These are phyloP conservation scores for Crematogaster levior DNA, from an alignment of 2,888 invertebrate species.

Conservation along the genomic window DNA sequence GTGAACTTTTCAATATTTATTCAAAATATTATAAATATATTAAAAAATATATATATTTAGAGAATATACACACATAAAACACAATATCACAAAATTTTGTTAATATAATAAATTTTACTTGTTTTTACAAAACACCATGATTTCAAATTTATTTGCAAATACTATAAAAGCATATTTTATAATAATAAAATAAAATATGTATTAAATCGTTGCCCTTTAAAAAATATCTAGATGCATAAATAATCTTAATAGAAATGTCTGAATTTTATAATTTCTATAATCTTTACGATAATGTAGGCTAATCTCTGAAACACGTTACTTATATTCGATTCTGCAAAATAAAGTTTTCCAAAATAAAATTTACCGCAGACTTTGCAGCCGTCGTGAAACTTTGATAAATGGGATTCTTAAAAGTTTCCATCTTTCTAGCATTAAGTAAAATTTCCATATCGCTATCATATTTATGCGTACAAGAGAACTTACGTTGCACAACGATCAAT, in stretches of 20 bases:
- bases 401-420: slow-evolving; percentile 39
- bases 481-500: slow-evolving; percentile 49
- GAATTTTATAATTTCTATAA: background rate
- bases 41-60: background rate
- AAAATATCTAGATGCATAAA: background rate
- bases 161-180: background rate
- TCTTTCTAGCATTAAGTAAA: slow-evolving; percentile 44
- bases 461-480: slow-evolving; percentile 43
- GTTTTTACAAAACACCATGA: background rate
- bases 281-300: background rate
- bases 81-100: background rate
- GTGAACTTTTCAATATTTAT: background rate
- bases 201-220: background rate
- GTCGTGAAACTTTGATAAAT: slow-evolving; percentile 46
- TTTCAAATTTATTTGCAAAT: background rate
- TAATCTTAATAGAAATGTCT: background rate
- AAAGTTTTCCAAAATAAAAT: slow-evolving; percentile 32
- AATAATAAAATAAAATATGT: background rate
- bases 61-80: background rate
- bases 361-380: slow-evolving; percentile 10
- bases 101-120: slow-evolving; percentile 1
- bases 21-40: slow-evolving; percentile 25
- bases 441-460: slow-evolving; percentile 50
- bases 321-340: slow-evolving; percentile 2
- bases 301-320: background rate